A percentile compares a stretch with the other conserved stretches of the same genome.
These are phyloP conservation scores for Rhyacophila brunnea DNA, from an alignment of 1,140 invertebrate species.

Conservation along the genomic window DNA sequence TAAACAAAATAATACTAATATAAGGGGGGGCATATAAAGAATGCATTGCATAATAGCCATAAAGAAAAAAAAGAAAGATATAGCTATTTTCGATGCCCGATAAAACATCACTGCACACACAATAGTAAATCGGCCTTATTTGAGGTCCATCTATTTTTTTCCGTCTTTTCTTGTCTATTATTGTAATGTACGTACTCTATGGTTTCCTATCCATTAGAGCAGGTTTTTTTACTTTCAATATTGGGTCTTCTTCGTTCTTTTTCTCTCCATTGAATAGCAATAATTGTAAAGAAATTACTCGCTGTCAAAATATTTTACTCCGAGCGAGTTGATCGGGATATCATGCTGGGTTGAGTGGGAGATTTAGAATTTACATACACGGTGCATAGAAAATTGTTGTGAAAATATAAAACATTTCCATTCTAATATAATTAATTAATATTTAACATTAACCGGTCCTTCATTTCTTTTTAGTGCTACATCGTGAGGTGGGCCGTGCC, in stretches of 20 bases:
- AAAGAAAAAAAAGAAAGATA: slow-evolving; percentile 13
- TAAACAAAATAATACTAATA: neutral
- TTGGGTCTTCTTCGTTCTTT: too few species aligned
- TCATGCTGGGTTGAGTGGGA: slow-evolving; percentile 5
- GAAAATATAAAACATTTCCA: too few species aligned
- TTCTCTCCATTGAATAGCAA: too few species aligned
- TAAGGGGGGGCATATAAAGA: neutral
- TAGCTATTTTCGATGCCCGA: slow-evolving; percentile 31
- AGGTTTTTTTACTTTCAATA: too few species aligned
- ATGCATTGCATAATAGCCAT: slow-evolving; percentile 2
- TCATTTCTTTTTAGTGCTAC: too few species aligned
- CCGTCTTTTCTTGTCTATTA: too few species aligned
- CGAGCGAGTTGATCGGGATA: slow-evolving; percentile 1
- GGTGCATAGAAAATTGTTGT: neutral
- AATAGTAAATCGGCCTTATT: slow-evolving; percentile 17
- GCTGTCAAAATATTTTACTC: slow-evolving; percentile 36
- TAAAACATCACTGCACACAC: slow-evolving; percentile 30
- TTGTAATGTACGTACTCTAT: too few species aligned
- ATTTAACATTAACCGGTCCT: too few species aligned
- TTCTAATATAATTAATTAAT: too few species aligned
- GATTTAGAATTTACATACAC: neutral
- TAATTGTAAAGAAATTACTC: slow-evolving; percentile 27
- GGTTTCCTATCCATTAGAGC: too few species aligned
- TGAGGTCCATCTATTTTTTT: too few species aligned
- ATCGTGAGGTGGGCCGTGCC: too few species aligned